phyloP scores from a whole-genome alignment of 2,888 invertebrate genomes.

The Pachliopta kotzebuea region DNA sequence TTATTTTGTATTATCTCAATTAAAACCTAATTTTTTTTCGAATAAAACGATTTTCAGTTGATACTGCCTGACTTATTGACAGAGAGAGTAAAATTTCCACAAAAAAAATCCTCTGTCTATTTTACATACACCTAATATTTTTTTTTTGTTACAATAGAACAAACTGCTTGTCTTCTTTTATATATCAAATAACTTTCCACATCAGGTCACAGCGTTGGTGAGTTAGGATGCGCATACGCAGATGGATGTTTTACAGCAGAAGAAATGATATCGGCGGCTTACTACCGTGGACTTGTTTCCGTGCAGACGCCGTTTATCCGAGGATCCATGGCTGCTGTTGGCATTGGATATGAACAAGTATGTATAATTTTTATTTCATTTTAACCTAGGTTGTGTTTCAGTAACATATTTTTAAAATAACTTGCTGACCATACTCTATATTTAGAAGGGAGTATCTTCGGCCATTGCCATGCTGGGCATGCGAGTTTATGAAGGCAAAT shows the following conservation, averaged over 20 bases:
- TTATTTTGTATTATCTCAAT: no score
- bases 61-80: no score
- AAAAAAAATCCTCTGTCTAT: no score
- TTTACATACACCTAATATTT: no score
- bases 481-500: no score
- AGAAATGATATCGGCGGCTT: constrained; percentile 90
- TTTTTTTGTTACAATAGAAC: neutral
- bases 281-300: constrained; percentile 89
- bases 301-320: constrained; percentile 83
- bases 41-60: no score
- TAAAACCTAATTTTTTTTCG: no score
- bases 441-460: no score
- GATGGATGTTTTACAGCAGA: constrained; percentile 93
- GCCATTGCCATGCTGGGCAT: no score
- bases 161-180: neutral
- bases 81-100: no score
- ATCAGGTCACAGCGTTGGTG: constrained; percentile 89
- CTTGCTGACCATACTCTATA: no score
- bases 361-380: neutral
- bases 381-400: neutral
- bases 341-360: constrained; percentile 80
- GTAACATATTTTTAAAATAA: neutral
- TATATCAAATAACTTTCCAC: neutral
- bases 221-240: constrained; percentile 87
- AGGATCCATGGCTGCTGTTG: constrained; percentile 95